phyloP scores from a whole-genome alignment of 2,797 vertebrate genomes.

The Pipistrellus pygmaeus region DNA sequence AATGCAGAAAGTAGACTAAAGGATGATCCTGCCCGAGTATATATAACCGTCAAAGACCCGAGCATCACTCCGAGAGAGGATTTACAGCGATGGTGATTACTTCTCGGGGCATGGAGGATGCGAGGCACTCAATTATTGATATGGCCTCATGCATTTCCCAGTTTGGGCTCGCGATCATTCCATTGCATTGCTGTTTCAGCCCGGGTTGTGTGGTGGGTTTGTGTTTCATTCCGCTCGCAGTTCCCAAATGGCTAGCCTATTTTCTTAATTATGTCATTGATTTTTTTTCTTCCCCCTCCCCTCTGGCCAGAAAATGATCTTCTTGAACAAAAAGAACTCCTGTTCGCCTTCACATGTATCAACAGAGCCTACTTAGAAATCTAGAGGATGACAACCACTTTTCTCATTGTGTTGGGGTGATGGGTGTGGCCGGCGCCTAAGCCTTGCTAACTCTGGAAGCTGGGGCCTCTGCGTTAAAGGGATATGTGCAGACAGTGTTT shows the following conservation, averaged over 20 bases:
- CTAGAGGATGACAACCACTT: not conserved
- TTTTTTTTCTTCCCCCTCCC: not conserved
- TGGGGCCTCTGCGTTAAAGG: not conserved
- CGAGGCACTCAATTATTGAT: slow-evolving; percentile 71
- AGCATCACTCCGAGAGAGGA: slow-evolving; percentile 67
- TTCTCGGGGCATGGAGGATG: slow-evolving; percentile 72
- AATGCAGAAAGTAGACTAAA: slow-evolving; percentile 80
- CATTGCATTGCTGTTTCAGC: slow-evolving; percentile 24
- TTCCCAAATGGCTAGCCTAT: slow-evolving; percentile 47
- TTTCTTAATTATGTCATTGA: slow-evolving; percentile 72
- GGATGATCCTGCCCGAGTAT: slow-evolving; percentile 58
- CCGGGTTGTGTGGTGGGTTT: not conserved
- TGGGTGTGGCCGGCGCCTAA: accelerated
- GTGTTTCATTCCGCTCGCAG: slow-evolving; percentile 51
- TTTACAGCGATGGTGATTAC: slow-evolving; percentile 77
- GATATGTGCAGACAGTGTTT: not conserved
- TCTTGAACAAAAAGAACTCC: slow-evolving; percentile 23
- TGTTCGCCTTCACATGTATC: not conserved
- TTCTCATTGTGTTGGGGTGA: too few relatives aligned
- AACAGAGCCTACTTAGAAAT: not conserved
- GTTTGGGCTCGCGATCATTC: not conserved
- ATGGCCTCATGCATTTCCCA: slow-evolving; percentile 46
- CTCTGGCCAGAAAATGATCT: not conserved
- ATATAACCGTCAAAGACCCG: slow-evolving; percentile 74
- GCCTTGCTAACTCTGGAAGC: not conserved